Evolutionary conservation across 2,113 vertebrate species (phyloP).

Genomic region (Toxotes jaculatrix): DNA sequence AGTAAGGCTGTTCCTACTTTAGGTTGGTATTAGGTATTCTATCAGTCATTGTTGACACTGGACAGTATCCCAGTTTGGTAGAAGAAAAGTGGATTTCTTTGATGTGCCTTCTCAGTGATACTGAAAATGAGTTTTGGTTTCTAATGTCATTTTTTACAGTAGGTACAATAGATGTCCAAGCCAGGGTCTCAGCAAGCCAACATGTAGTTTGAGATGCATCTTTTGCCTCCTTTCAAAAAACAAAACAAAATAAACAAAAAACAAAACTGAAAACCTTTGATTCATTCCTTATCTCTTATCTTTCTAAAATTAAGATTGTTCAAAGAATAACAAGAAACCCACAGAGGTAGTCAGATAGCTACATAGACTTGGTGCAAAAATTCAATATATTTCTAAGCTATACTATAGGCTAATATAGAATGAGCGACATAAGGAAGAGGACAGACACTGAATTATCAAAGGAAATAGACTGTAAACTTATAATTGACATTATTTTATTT

Average conservation of each 20-base stretch:
- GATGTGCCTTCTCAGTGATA: not conserved
- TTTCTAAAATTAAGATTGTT: too few relatives aligned
- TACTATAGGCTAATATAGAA: not conserved
- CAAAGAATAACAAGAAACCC: not conserved
- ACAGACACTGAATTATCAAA: slow-evolving; percentile 18
- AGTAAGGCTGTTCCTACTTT: not conserved
- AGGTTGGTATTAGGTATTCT: not conserved
- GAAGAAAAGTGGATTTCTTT: not conserved
- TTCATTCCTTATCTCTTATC: too few relatives aligned
- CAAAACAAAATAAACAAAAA: too few relatives aligned
- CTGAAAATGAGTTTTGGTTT: not conserved
- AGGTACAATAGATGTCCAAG: not conserved
- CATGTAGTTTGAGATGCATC: not conserved
- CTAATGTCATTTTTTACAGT: not conserved
- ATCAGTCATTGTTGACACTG: not conserved
- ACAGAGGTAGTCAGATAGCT: not conserved
- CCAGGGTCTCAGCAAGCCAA: not conserved
- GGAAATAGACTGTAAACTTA: slow-evolving; percentile 62
- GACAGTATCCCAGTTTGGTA: not conserved
- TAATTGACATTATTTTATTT: slow-evolving; percentile 84
- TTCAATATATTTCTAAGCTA: not conserved
- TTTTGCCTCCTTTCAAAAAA: not conserved
- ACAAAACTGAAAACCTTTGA: too few relatives aligned
- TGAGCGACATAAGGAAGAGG: not conserved
- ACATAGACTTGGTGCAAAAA: not conserved